phyloP scores from a whole-genome alignment of 2,888 invertebrate genomes.

The Eucera pruinosa region DNA sequence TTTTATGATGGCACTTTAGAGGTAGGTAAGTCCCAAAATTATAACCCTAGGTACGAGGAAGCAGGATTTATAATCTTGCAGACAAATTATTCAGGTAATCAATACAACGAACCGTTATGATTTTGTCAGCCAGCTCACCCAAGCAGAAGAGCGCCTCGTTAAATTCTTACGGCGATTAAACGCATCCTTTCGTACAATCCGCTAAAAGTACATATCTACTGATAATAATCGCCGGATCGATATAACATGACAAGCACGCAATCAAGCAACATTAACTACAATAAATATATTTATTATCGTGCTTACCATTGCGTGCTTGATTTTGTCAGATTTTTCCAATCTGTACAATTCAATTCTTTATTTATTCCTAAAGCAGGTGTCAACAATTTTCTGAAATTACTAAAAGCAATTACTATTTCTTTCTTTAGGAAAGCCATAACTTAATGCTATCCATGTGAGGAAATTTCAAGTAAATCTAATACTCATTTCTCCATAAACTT shows the following conservation, averaged over 20 bases:
- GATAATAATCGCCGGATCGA: conserved; percentile 43
- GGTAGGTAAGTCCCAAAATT: not conserved
- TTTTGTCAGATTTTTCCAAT: too few species aligned
- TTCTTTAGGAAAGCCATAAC: too few species aligned
- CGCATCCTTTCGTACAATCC: conserved; percentile 19
- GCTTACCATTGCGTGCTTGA: not conserved
- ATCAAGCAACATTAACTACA: not conserved
- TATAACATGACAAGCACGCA: conserved; percentile 21
- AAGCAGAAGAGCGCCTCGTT: conserved; percentile 46
- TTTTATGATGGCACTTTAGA: conserved; percentile 1
- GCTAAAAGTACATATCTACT: conserved; percentile 17
- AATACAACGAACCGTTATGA: conserved; percentile 8
- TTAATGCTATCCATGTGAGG: too few species aligned
- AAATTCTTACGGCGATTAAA: conserved; percentile 60
- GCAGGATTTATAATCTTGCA: conserved; percentile 41
- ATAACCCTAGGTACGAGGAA: not conserved
- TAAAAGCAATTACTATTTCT: too few species aligned
- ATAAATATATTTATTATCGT: conserved; percentile 19
- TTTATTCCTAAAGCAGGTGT: too few species aligned
- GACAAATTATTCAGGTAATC: conserved; percentile 41
- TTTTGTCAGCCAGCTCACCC: conserved; percentile 9
- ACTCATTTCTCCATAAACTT: too few species aligned
- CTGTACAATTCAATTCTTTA: too few species aligned
- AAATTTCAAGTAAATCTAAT: too few species aligned
- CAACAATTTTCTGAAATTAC: too few species aligned